Evolutionary conservation across 2,797 vertebrate species (phyloP), one percentile per base, ranked within the genome.

Genomic region (Coccyzus lansbergi): DNA sequence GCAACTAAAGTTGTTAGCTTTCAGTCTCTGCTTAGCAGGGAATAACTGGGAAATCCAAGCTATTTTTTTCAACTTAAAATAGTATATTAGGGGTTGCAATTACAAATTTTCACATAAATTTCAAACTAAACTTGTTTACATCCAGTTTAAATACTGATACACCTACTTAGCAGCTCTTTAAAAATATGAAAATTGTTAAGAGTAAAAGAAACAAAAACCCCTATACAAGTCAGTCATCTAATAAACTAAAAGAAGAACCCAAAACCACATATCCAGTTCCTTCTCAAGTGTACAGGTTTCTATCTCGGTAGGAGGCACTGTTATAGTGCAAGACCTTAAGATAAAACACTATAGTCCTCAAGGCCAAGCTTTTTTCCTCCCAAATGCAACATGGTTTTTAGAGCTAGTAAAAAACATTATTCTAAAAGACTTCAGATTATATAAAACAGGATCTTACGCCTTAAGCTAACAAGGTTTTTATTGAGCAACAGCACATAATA

Each of bases 281-380:
- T 95, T 95, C 94, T 95, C 85, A 83, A 97, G 76, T 89, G 74
- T 96, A 95, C 88, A 92, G 70, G 75, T 91, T 92, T 97, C 82
- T 95, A 19, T 90, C 82, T 96, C 83, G 86, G 83, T 28, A 94
- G 93, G 97, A 98, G 98, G 97, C 97, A 98, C 97, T 96, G 93
- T 92, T 96, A 98, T 96, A 98, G 97, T 94, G 94, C 97, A 97
- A 98, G 97, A 98, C 96, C 52, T 95, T 94, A 96, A 86, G 97
- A 92, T 69, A 92, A 86, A 93, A 92, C 94, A 96, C 95, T 92
- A 96, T 90, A 95, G 97, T 96, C 95, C 96, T 96, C 93, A 85
- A 95, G 83, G 59, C 79, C 74, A 46, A 92, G 72, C 24, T 72
- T 92, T 92, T 97, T 82, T 44, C 22, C 20, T 20, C 94, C 93